phyloP scores from a whole-genome alignment of 2,113 vertebrate genomes.

The Hemiprocne comata region DNA sequence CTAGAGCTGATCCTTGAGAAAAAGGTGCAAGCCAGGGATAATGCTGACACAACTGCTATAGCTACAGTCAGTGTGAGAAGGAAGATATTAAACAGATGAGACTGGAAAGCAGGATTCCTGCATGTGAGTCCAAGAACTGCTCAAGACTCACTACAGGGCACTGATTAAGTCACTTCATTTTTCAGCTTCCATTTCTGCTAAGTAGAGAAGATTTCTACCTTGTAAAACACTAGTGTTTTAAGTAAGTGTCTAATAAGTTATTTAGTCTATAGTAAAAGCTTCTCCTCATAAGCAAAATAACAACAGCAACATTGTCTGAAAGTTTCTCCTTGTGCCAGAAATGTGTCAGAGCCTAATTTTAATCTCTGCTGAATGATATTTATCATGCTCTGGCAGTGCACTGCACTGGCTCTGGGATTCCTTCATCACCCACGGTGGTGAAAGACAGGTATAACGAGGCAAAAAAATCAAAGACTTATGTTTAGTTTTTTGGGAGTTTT shows the following conservation, averaged over 20 bases:
- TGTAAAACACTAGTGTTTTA: not conserved
- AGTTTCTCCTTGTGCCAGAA: slow-evolving; percentile 20
- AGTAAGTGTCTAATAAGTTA: not conserved
- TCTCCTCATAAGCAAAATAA: not conserved
- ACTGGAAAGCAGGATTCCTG: not conserved
- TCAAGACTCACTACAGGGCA: not conserved
- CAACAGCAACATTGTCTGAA: not conserved
- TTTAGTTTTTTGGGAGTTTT: not conserved
- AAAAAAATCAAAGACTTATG: not conserved
- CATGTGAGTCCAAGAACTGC: not conserved
- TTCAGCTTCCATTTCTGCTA: not conserved
- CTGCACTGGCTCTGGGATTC: not conserved
- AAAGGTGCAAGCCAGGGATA: not conserved
- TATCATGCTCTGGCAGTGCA: not conserved
- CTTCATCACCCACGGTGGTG: not conserved
- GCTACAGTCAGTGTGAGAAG: not conserved
- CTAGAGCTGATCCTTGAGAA: not conserved
- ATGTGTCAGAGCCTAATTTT: not conserved
- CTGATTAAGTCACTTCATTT: not conserved
- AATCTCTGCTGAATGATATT: not conserved
- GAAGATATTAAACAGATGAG: not conserved
- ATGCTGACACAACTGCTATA: not conserved
- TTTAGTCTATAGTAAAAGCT: not conserved
- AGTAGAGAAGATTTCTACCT: not conserved
- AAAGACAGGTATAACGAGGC: not conserved